Conservation (phyloP, 2,888 invertebrate genomes). For the Cantharis rustica region DNA sequence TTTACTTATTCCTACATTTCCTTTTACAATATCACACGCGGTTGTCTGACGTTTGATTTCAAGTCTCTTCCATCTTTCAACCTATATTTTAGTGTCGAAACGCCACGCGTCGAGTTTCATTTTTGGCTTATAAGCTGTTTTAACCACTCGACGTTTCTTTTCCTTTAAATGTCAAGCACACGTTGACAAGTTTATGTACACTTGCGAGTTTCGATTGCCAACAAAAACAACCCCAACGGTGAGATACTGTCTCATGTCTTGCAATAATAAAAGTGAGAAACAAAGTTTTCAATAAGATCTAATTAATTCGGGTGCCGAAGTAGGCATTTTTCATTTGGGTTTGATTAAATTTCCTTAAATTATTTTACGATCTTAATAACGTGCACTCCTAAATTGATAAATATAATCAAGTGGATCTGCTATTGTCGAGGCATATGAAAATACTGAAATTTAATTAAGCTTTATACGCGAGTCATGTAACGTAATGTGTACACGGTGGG, state of each 20-base stretch:
- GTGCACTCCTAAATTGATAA: conserved; percentile 14
- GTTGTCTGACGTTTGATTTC: background rate
- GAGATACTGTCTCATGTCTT: background rate
- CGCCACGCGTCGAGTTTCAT: conserved; percentile 17
- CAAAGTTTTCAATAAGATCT: background rate
- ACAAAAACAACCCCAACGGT: background rate
- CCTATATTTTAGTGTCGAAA: conserved; percentile 13
- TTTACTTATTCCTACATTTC: background rate
- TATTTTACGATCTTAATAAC: background rate
- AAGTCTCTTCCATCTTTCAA: background rate
- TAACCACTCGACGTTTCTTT: conserved; percentile 32
- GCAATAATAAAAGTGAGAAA: background rate
- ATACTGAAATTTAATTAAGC: conserved; percentile 53
- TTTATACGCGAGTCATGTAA: conserved; percentile 48
- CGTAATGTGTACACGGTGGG: conserved; percentile 44
- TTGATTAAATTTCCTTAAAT: background rate
- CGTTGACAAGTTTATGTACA: conserved; percentile 30
- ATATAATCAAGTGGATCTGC: conserved; percentile 31
- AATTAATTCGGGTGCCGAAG: background rate
- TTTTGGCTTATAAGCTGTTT: conserved; percentile 27
- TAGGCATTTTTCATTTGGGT: background rate
- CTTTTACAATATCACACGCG: background rate
- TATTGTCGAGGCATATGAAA: conserved; percentile 43
- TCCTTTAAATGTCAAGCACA: conserved; percentile 37
- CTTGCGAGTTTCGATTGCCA: background rate